Evolutionary conservation across 2,797 vertebrate genomes (phyloP).

Genomic region (Oreochromis grahami): DNA sequence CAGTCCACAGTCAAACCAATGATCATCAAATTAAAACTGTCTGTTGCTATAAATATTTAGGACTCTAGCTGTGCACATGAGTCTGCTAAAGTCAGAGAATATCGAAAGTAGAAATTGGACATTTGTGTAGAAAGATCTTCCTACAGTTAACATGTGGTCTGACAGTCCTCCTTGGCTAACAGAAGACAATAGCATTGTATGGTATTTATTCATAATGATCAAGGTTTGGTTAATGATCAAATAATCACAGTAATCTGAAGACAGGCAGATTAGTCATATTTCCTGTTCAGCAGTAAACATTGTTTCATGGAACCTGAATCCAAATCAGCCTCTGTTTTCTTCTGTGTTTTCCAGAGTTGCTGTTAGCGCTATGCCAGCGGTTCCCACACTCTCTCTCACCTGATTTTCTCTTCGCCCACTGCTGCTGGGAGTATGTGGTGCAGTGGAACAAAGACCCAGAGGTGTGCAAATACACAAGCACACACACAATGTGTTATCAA

Average conservation of each 20-base stretch:
- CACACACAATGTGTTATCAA: not conserved
- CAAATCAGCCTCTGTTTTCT: not conserved
- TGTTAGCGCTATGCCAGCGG: constrained; percentile 82
- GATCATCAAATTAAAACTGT: not conserved
- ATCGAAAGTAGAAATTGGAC: not conserved
- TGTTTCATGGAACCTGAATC: not conserved
- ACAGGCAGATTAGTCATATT: not conserved
- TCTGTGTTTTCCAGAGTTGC: constrained; percentile 74
- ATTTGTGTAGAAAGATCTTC: not conserved
- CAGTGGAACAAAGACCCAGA: constrained; percentile 99
- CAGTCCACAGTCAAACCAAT: not conserved
- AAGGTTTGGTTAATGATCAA: not conserved
- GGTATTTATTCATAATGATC: not conserved
- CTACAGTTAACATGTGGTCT: not conserved
- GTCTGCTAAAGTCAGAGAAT: not conserved
- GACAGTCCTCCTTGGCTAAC: not conserved
- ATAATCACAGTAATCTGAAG: not conserved
- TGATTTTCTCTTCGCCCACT: constrained; percentile 90
- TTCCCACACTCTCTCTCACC: constrained; percentile 92
- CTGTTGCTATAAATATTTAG: not conserved
- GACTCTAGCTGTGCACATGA: not conserved
- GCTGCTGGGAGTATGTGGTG: constrained; percentile 96
- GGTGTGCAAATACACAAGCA: constrained; percentile 65
- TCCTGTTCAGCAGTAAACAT: not conserved
- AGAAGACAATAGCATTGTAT: not conserved